A percentile compares a stretch with the other conserved stretches of the same genome.
Conservation (phyloP, 2,797 vertebrate species). For the Naso thynnoides region DNA sequence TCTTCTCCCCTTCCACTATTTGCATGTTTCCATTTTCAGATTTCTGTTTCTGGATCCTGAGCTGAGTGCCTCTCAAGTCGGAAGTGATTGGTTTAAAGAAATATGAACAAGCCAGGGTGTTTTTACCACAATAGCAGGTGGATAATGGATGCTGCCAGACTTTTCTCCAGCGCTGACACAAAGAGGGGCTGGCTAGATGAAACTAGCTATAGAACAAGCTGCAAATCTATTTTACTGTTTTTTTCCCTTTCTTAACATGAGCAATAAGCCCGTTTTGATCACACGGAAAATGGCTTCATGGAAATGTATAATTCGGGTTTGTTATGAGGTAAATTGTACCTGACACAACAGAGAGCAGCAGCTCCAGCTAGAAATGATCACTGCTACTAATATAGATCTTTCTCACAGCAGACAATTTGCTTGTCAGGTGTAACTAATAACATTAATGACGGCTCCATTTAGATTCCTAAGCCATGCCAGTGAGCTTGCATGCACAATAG, state of each 20-base stretch:
- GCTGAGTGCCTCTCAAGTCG: too few relatives aligned
- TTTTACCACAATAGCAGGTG: too few relatives aligned
- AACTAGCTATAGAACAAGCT: not conserved
- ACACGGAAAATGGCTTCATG: constrained; percentile 18
- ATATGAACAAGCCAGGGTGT: too few relatives aligned
- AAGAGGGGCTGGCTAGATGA: too few relatives aligned
- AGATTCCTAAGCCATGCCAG: constrained; percentile 58
- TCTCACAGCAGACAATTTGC: constrained; percentile 57
- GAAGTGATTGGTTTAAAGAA: too few relatives aligned
- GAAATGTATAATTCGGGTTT: constrained; percentile 19
- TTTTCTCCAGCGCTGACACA: too few relatives aligned
- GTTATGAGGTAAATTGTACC: constrained; percentile 39
- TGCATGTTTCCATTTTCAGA: too few relatives aligned
- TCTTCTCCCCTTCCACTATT: too few relatives aligned
- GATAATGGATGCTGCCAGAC: too few relatives aligned
- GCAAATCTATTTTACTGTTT: not conserved
- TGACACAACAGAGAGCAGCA: constrained; percentile 27
- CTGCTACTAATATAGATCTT: constrained; percentile 63
- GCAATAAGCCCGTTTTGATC: constrained; percentile 20
- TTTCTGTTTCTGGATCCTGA: too few relatives aligned
- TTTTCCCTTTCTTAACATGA: not conserved
- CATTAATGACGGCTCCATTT: constrained; percentile 67
- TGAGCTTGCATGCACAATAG: constrained; percentile 62
- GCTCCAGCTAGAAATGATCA: constrained; percentile 44
- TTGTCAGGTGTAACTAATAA: constrained; percentile 73